Conservation (phyloP, 1,140 invertebrate species). For the Trachelipus rathkii region DNA sequence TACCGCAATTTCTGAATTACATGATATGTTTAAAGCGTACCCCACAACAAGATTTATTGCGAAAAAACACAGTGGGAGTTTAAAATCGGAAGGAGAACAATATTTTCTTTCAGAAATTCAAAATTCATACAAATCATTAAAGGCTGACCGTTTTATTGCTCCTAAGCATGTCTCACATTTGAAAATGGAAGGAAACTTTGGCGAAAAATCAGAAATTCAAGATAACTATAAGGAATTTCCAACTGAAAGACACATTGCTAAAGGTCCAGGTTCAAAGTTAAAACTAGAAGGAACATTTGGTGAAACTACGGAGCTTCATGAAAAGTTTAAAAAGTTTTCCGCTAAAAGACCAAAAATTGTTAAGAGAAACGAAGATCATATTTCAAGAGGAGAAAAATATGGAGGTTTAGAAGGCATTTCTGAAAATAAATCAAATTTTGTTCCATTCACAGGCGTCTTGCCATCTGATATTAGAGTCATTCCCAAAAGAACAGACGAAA, state of each 20-base stretch:
- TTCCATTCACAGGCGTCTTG: background rate
- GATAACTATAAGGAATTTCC: conserved; percentile 17
- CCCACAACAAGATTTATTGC: background rate
- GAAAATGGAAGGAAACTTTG: conserved; percentile 23
- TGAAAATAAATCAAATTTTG: background rate
- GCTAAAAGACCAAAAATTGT: conserved; percentile 25
- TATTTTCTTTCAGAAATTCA: background rate
- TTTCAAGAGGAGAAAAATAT: background rate
- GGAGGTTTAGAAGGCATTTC: background rate
- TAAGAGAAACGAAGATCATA: conserved; percentile 29
- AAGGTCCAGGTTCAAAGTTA: conserved; percentile 10
- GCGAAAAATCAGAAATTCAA: conserved; percentile 14
- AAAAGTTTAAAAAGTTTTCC: conserved; percentile 28
- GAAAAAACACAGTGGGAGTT: conserved; percentile 1
- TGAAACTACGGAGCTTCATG: conserved; percentile 24
- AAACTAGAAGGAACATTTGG: conserved; percentile 23
- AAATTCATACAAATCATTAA: background rate
- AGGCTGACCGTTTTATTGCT: background rate
- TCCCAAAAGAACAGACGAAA: background rate
- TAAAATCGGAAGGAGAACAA: conserved; percentile 19
- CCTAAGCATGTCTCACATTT: background rate
- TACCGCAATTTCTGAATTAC: conserved; percentile 12
- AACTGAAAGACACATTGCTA: conserved; percentile 12
- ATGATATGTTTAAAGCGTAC: conserved; percentile 17
- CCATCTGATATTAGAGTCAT: background rate